Conservation (phyloP, 1,140 invertebrate genomes). For the Carcinoscorpius rotundicauda region DNA sequence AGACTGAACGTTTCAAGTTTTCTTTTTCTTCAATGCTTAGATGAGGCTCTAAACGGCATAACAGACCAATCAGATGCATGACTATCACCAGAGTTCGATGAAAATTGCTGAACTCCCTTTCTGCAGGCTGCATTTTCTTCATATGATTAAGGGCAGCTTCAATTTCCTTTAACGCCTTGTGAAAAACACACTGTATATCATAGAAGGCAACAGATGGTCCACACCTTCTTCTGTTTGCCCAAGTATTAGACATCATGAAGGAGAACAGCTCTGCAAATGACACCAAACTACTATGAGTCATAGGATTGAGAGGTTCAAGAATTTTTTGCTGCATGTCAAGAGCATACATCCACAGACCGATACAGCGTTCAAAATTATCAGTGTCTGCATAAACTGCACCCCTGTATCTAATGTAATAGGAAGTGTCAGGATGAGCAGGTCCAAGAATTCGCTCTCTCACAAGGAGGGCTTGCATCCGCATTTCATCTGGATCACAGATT, state of each 20-base stretch:
- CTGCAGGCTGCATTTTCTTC: slow-evolving; percentile 34
- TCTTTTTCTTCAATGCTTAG: slow-evolving; percentile 31
- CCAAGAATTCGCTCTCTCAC: slow-evolving; percentile 84
- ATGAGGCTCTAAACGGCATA: slow-evolving; percentile 42
- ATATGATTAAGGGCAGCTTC: slow-evolving; percentile 37
- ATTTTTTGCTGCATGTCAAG: slow-evolving; percentile 83
- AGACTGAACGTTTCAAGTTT: slow-evolving; percentile 43
- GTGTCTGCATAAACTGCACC: slow-evolving; percentile 91
- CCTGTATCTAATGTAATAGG: slow-evolving; percentile 85
- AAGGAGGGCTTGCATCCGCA: slow-evolving; percentile 90
- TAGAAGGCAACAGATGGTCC: slow-evolving; percentile 62
- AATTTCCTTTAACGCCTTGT: slow-evolving; percentile 59
- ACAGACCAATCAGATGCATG: slow-evolving; percentile 49
- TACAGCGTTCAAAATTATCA: slow-evolving; percentile 81
- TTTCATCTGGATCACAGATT: slow-evolving; percentile 81
- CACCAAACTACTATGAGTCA: slow-evolving; percentile 84
- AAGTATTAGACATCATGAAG: slow-evolving; percentile 70
- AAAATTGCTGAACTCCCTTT: slow-evolving; percentile 58
- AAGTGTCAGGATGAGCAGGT: slow-evolving; percentile 89
- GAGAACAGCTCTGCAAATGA: slow-evolving; percentile 91
- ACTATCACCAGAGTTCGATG: slow-evolving; percentile 71
- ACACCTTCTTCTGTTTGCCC: slow-evolving; percentile 43
- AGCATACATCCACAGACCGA: slow-evolving; percentile 91
- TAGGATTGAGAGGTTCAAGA: slow-evolving; percentile 80
- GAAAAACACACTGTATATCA: slow-evolving; percentile 69